Base-by-base conservation (phyloP, 2,888 invertebrate genomes). In the Brachyptera risi region DNA sequence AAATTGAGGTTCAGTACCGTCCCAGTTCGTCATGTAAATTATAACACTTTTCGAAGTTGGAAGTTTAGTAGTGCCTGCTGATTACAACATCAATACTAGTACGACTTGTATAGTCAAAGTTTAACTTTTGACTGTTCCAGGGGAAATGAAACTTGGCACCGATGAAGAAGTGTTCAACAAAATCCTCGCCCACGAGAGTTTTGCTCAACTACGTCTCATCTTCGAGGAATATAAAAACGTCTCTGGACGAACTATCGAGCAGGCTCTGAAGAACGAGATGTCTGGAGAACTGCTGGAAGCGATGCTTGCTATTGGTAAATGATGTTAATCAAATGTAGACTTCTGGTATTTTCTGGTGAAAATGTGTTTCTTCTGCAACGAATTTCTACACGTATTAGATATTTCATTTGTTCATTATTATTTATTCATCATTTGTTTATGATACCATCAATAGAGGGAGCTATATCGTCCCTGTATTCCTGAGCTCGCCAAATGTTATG, bases 151-250 rank as follows among this genome's bases (percentile, higher is more conserved):
- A 73, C 78, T 85, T 72, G 87, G 89, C 31, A 90, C 89, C 0
- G 86, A 87, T 63, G 88, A 88, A 72, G 85, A 85, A 69, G 79
- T 84, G 2, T 88, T 90, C 70, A 86, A 87, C 67, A 80, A 81
- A 69, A 83, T 88, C 67, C 76, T 90, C 71, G 85, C 86, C 0
- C 85, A 88, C 70, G 85, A 87, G 72, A 88, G 88, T 70, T 89
- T 85, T 71, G 81, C 80, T 0, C 90, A 90, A 72, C 76, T 90
- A 67, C 78, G 82, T 1, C 75, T 82, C 60, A 79, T 87, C 54
- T 87, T 87, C 73, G 85, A 88, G 68, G 87, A 85, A 71, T 91
- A 91, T 75, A 85, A 86, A 74, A 80, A 81, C 63, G 73, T 90
- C 9, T 80, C 88, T 1, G 88, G 88, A 0, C 83, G 84, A 71